Conservation (phyloP, 2,113 vertebrate species). For the Helogale parvula region DNA sequence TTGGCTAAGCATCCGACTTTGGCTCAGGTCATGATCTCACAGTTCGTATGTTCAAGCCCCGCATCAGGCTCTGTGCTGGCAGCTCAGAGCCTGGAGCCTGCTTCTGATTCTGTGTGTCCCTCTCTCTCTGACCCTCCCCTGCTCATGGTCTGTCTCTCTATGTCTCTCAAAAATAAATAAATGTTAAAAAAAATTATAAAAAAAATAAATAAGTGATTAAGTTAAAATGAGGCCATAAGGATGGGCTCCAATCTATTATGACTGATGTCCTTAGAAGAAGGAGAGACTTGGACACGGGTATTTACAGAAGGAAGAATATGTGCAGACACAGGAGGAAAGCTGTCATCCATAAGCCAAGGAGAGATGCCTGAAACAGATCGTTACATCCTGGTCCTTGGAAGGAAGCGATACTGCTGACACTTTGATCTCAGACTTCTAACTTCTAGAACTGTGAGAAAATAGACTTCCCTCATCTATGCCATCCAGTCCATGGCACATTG, state of each 20-base stretch:
- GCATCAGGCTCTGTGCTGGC: too few relatives aligned
- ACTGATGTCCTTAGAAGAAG: background rate
- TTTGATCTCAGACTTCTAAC: background rate
- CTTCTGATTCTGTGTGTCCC: too few relatives aligned
- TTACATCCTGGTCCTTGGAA: background rate
- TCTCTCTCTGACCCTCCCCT: too few relatives aligned
- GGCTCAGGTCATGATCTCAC: too few relatives aligned
- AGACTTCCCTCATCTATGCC: background rate
- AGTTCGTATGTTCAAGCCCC: too few relatives aligned
- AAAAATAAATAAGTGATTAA: background rate
- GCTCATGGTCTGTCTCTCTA: too few relatives aligned
- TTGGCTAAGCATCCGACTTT: too few relatives aligned
- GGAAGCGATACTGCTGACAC: background rate
- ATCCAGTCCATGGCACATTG: too few relatives aligned
- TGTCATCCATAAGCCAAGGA: background rate
- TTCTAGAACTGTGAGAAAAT: background rate
- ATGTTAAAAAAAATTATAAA: too few relatives aligned
- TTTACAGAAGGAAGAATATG: background rate
- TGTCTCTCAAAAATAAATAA: too few relatives aligned
- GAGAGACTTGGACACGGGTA: background rate
- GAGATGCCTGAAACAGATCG: background rate
- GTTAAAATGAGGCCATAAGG: background rate
- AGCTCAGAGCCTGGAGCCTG: too few relatives aligned
- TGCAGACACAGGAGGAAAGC: background rate
- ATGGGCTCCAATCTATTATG: background rate